Evolutionary conservation across 2,888 invertebrate species (phyloP).

Genomic region (Belgica antarctica): DNA sequence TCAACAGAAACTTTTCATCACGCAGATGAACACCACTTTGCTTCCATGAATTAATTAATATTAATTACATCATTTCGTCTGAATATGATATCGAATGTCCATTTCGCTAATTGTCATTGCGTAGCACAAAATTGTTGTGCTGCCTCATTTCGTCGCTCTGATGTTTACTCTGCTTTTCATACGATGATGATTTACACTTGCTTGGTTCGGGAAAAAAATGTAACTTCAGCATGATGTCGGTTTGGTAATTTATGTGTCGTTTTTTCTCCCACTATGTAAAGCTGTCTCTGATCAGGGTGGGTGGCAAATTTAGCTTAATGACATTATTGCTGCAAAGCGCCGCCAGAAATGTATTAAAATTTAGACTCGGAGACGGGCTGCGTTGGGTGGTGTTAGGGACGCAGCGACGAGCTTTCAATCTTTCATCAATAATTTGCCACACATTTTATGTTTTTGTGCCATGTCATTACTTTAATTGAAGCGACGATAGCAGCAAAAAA

Average conservation of each 20-base stretch:
- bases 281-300: neutral
- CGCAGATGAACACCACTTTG: neutral
- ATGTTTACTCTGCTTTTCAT: neutral
- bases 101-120: conserved; percentile 29
- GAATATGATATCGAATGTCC: conserved; percentile 9
- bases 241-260: neutral
- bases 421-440: conserved; percentile 38
- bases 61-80: conserved; percentile 30
- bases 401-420: conserved; percentile 29
- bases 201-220: neutral
- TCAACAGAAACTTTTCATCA: neutral
- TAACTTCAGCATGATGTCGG: conserved; percentile 13
- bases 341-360: too few species aligned
- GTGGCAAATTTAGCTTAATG: neutral
- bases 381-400: too few species aligned
- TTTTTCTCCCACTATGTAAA: neutral
- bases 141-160: neutral
- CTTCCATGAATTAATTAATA: conserved; percentile 38
- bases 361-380: neutral
- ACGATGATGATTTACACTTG: conserved; percentile 24
- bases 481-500: neutral
- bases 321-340: neutral
- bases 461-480: conserved; percentile 30
- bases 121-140: neutral
- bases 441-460: conserved; percentile 12